Evolutionary conservation across 1,140 invertebrate genomes (phyloP).

Genomic region (Papilio polytes): DNA sequence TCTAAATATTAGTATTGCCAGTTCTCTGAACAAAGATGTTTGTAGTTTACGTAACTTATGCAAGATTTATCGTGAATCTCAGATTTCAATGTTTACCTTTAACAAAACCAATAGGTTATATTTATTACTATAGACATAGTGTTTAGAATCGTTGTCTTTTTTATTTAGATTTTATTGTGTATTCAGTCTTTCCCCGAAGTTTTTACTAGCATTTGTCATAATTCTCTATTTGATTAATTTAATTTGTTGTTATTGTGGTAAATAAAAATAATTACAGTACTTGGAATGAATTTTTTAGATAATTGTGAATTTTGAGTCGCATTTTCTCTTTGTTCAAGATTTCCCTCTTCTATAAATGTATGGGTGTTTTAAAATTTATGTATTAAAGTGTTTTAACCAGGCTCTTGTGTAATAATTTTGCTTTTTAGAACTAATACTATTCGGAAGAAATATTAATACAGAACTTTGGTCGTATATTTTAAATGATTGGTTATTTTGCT

Average conservation of each 20-base stretch:
- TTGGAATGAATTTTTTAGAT: no score
- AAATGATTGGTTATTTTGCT: not conserved
- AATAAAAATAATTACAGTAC: no score
- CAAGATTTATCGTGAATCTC: not conserved
- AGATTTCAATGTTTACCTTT: not conserved
- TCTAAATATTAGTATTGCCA: not conserved
- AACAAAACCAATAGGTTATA: not conserved
- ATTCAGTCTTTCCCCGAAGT: not conserved
- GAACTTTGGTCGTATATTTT: not conserved
- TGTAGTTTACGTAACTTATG: slow-evolving; percentile 29
- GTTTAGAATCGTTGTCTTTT: not conserved
- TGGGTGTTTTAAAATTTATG: no score
- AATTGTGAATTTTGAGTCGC: no score
- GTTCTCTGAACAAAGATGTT: slow-evolving; percentile 28
- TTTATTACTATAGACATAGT: not conserved
- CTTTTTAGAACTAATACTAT: no score
- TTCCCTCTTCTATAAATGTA: no score
- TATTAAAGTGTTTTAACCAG: no score
- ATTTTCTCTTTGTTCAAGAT: no score
- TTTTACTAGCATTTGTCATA: not conserved
- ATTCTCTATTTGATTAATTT: slow-evolving; percentile 3
- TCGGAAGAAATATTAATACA: not conserved
- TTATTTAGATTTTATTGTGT: not conserved
- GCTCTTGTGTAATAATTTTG: no score
- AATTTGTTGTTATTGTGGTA: no score